Percentiles rank a stretch among this genome's conserved stretches.
These are phyloP conservation scores for Conus betulinus DNA, from an alignment of 1,140 invertebrate genomes.

Conservation along the genomic window DNA sequence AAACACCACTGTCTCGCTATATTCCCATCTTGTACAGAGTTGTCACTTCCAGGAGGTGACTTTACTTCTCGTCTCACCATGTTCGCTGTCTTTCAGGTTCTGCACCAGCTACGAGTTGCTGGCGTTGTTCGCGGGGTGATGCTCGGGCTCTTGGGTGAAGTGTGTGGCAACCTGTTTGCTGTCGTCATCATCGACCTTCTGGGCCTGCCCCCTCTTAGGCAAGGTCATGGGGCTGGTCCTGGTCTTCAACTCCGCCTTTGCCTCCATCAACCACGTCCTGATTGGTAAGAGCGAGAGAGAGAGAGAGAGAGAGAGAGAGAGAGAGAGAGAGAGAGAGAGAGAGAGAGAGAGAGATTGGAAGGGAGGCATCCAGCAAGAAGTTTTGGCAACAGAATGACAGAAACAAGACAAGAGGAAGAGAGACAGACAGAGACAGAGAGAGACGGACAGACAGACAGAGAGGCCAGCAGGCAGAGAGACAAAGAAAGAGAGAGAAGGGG, in stretches of 20 bases:
- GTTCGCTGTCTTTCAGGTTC: neutral
- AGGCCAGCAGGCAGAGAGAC: too few relatives aligned
- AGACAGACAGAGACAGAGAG: too few relatives aligned
- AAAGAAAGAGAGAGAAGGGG: too few relatives aligned
- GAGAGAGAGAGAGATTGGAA: too few relatives aligned
- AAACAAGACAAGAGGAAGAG: too few relatives aligned
- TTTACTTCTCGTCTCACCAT: neutral
- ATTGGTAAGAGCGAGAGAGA: conserved; percentile 24
- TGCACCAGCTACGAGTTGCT: conserved; percentile 34
- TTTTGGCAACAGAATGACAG: too few relatives aligned
- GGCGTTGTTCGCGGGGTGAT: conserved; percentile 37
- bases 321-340: too few relatives aligned
- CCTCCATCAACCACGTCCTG: conserved; percentile 27
- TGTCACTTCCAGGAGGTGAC: too few relatives aligned
- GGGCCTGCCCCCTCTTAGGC: conserved; percentile 38
- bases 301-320: too few relatives aligned
- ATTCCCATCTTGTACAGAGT: too few relatives aligned
- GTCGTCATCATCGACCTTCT: conserved; percentile 45
- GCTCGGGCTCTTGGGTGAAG: conserved; percentile 45
- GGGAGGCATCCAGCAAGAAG: too few relatives aligned
- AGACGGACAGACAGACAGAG: too few relatives aligned
- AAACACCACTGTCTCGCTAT: neutral
- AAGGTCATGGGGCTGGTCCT: conserved; percentile 43
- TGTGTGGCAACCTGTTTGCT: conserved; percentile 39
- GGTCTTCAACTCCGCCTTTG: conserved; percentile 33